Evolutionary conservation across 2,113 vertebrate genomes (phyloP), one percentile per base, ranked within the genome.

Genomic region (Oriolus oriolus): DNA sequence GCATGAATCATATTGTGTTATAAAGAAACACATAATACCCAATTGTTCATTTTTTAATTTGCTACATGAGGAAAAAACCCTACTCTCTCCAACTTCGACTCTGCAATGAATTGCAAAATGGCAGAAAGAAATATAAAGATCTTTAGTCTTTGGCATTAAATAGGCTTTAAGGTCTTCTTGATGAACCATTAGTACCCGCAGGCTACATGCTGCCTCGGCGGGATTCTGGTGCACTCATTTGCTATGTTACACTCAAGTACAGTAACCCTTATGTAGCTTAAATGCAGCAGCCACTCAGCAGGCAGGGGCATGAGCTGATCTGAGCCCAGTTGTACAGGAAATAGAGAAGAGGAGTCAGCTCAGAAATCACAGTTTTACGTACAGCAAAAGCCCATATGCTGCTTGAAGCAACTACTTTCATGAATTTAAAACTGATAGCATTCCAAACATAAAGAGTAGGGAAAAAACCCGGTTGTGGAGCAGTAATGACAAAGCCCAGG

Each of bases 201-300:
- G 93, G 69, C 53, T 84, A 87, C 33, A 23, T 18, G 33, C 41
- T 85, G 41, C 85, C 92, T 83, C 70, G 49, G 79, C 70, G 90
- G 73, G 88, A 95, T 94, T 90, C 79, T 93, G 37, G 41, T 81
- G 52, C 39, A 33, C 49, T 68, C 64, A 49, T 92, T 95, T 94
- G 37, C 60, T 70, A 13, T 80, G 64, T 47, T 78, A 28, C 19
- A 28, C 30, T 94, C 42, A 83, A 74, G 24, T 13, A 35, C 17
- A 74, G 75, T 66, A 95, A 90, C 35, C 19, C 33, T 95, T 70
- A 28, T 1, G 22, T 15, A 74, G 50, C 50, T 88, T 80, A 83
- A 73, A 83, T 45, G 64, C 63, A 93, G 37, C 42, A 86, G 30
- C 23, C 16, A 54, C 50, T 90, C 61, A 80, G 44, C 23, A 76